A percentile compares a stretch with the other conserved stretches of the same genome.
phyloP scores from a whole-genome alignment of 2,113 vertebrate species.

The Mystacornis crossleyi region DNA sequence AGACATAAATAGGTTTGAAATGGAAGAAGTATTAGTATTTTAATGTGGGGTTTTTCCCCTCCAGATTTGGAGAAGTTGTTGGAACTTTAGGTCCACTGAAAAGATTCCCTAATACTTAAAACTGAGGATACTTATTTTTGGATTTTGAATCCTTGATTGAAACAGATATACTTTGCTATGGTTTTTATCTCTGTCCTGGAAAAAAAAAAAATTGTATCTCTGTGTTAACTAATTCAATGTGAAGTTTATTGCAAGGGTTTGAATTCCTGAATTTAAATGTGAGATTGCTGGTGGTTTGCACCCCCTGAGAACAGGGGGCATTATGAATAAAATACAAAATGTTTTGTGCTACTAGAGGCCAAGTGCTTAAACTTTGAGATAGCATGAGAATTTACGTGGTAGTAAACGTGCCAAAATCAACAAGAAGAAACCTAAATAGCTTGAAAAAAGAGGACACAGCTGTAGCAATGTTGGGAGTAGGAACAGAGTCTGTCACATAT shows the following conservation, averaged over 20 bases:
- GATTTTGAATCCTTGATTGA: background rate
- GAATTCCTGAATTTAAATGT: background rate
- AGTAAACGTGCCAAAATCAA: background rate
- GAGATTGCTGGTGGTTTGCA: background rate
- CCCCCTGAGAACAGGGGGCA: background rate
- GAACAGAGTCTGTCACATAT: background rate
- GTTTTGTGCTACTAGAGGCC: background rate
- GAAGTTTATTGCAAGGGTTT: background rate
- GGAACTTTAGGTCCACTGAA: background rate
- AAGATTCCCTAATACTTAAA: background rate
- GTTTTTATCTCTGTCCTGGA: background rate
- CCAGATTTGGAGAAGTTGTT: background rate
- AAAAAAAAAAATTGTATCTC: background rate
- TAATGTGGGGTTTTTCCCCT: fast-evolving
- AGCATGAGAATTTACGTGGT: background rate
- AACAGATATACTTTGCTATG: background rate
- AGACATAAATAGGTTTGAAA: background rate
- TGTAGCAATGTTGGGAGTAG: background rate
- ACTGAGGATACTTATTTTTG: background rate
- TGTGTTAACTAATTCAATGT: background rate
- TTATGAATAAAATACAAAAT: background rate
- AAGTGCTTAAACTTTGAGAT: background rate
- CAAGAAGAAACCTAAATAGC: background rate
- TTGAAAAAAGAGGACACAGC: background rate
- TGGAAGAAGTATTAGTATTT: background rate